These are phyloP conservation scores for Oncorhynchus kisutch DNA, from an alignment of 2,113 vertebrate genomes.

Conservation along the genomic window DNA sequence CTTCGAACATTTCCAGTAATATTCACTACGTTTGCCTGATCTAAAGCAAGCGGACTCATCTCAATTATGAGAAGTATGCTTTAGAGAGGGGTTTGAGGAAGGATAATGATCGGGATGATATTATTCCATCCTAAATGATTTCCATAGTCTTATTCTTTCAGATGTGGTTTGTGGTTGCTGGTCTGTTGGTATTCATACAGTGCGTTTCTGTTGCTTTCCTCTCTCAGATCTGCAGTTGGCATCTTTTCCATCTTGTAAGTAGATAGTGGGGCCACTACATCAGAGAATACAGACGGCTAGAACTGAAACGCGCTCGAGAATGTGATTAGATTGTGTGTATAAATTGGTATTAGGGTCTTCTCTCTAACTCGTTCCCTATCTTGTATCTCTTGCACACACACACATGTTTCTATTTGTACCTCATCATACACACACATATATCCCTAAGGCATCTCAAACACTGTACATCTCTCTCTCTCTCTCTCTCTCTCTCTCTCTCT, in stretches of 20 bases:
- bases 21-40: conserved; percentile 18
- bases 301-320: not conserved
- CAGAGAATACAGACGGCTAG: not conserved
- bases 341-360: not conserved
- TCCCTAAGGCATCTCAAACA: too few species aligned
- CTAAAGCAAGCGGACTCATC: conserved; percentile 21
- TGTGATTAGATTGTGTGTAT: not conserved
- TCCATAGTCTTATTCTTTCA: conserved; percentile 3
- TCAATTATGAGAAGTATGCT: conserved; percentile 24
- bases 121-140: conserved; percentile 13
- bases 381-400: not conserved
- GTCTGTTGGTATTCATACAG: conserved; percentile 11
- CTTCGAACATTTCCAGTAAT: too few species aligned
- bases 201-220: not conserved
- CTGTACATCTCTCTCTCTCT: conserved; percentile 1
- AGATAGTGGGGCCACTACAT: conserved; percentile 4
- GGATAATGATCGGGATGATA: conserved; percentile 10
- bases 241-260: conserved; percentile 22
- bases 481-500: too few species aligned
- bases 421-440: not conserved
- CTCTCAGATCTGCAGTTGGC: conserved; percentile 23
- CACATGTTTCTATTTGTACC: not conserved
- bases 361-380: not conserved
- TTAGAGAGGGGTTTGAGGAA: conserved; percentile 12
- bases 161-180: not conserved